Evolutionary conservation across 2,888 invertebrate species (phyloP).

Genomic region (Macrosiphum euphorbiae): DNA sequence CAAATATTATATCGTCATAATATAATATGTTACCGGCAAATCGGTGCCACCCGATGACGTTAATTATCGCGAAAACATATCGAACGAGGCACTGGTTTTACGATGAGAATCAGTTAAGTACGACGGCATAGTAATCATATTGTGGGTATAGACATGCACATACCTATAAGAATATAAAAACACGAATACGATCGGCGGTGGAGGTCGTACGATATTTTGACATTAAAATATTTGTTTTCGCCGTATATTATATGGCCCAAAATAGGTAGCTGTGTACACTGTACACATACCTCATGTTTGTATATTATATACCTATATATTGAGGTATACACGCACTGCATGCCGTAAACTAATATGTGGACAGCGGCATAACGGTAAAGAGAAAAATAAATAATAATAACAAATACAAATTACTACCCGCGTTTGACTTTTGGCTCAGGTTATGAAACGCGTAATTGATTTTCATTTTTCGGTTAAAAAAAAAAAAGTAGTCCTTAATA

Average conservation of each 20-base stretch:
- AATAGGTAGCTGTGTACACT: neutral
- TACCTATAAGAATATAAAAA: neutral
- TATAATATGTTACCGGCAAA: neutral
- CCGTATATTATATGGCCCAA: neutral
- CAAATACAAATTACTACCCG: neutral
- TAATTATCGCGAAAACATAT: slow-evolving; percentile 17
- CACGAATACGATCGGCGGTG: neutral
- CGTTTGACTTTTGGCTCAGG: neutral
- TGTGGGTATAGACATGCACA: neutral
- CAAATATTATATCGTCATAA: neutral
- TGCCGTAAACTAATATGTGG: neutral
- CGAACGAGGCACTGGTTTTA: neutral
- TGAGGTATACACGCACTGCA: neutral
- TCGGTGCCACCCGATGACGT: neutral
- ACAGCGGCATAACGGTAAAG: neutral
- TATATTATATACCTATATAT: slow-evolving; percentile 8
- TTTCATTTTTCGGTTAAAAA: neutral
- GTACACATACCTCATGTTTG: neutral
- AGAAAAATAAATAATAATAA: slow-evolving; percentile 10
- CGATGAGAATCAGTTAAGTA: neutral
- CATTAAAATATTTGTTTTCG: slow-evolving; percentile 26
- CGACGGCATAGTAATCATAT: neutral
- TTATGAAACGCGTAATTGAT: neutral
- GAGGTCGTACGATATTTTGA: neutral
- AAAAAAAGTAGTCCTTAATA: neutral